phyloP scores from a whole-genome alignment of 2,888 invertebrate genomes.

The Ophion slaviceki region DNA sequence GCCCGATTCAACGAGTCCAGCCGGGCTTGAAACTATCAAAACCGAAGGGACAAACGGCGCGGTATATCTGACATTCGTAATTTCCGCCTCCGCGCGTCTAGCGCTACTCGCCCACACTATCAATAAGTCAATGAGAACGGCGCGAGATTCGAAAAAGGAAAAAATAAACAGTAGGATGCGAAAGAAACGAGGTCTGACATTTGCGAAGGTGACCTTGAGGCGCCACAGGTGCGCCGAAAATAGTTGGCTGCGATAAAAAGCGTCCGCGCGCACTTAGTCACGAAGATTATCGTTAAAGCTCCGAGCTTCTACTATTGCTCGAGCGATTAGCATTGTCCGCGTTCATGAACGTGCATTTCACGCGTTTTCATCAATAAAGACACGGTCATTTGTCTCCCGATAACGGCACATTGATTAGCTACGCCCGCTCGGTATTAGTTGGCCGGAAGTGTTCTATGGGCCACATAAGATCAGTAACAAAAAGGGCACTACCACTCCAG shows the following conservation, averaged over 20 bases:
- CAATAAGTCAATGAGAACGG: background rate
- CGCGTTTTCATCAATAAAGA: conserved; percentile 1
- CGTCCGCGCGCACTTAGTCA: conserved; percentile 19
- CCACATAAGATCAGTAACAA: background rate
- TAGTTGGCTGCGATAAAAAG: conserved; percentile 54
- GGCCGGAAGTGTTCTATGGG: background rate
- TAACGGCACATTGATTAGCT: no score
- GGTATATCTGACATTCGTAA: no score
- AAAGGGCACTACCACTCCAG: no score
- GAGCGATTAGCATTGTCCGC: conserved; percentile 8
- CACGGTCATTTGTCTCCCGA: background rate
- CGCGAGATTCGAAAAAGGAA: background rate
- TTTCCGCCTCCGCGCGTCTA: no score
- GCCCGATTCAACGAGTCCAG: no score
- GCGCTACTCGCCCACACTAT: background rate
- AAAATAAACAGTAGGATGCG: conserved; percentile 7
- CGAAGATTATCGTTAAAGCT: conserved; percentile 8
- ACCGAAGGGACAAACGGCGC: no score
- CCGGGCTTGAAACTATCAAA: no score
- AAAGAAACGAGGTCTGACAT: conserved; percentile 43
- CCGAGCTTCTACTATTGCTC: background rate
- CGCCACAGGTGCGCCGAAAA: conserved; percentile 34
- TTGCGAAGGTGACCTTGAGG: conserved; percentile 61
- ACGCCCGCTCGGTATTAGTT: background rate
- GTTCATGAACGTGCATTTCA: background rate